phyloP scores from a whole-genome alignment of 2,888 invertebrate genomes.

The Thymelicus lineola region DNA sequence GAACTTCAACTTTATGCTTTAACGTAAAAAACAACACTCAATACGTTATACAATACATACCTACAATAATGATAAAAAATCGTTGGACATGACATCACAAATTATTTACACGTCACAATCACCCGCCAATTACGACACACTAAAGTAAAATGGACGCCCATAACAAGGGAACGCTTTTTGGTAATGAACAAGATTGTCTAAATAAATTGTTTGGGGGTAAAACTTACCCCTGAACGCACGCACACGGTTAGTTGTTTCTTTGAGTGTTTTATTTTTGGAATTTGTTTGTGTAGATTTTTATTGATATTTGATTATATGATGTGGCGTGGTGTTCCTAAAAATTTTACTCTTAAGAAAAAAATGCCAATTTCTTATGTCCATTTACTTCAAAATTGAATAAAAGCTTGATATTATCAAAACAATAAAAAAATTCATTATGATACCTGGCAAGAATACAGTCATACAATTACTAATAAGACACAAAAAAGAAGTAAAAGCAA shows the following conservation, averaged over 20 bases:
- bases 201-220: conserved; percentile 45
- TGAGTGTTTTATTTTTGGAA: conserved; percentile 20
- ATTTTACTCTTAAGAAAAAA: too few species aligned
- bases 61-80: conserved; percentile 7
- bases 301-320: background rate
- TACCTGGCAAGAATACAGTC: too few species aligned
- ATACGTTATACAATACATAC: too few species aligned
- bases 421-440: too few species aligned
- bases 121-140: conserved; percentile 39
- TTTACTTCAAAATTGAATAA: too few species aligned
- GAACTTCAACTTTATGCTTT: too few species aligned
- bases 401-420: too few species aligned
- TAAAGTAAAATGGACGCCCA: conserved; percentile 44
- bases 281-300: background rate
- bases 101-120: conserved; percentile 28
- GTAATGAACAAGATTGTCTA: conserved; percentile 59
- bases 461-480: too few species aligned
- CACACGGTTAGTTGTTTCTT: conserved; percentile 48
- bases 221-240: conserved; percentile 46
- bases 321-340: too few species aligned
- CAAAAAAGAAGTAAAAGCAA: too few species aligned
- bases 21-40: too few species aligned
- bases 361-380: too few species aligned
- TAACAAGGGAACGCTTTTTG: conserved; percentile 64
- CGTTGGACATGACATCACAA: conserved; percentile 52